Evolutionary conservation across 2,113 vertebrate genomes (phyloP).

Genomic region (Nycticebus coucang): DNA sequence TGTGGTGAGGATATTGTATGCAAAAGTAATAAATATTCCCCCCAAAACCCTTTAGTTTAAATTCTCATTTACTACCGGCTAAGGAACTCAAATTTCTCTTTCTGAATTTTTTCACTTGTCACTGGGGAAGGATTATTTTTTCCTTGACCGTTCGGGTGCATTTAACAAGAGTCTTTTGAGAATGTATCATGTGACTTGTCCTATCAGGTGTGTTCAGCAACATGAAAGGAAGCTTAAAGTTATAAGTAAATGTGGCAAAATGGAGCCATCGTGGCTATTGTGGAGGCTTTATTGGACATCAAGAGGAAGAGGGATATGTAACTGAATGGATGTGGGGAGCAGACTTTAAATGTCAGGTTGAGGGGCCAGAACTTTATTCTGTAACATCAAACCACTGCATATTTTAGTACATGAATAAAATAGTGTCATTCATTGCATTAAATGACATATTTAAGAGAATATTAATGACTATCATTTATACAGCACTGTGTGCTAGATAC

Average conservation of each 20-base stretch:
- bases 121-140: neutral
- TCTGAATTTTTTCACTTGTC: neutral
- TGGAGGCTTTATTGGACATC: neutral
- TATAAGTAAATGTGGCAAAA: neutral
- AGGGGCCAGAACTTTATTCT: constrained; percentile 60
- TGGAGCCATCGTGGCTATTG: neutral
- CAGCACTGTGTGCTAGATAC: neutral
- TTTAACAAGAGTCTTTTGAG: neutral
- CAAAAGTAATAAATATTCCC: neutral
- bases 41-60: neutral
- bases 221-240: neutral
- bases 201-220: neutral
- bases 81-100: neutral
- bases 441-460: constrained; percentile 55
- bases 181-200: neutral
- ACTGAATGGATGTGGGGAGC: constrained; percentile 12
- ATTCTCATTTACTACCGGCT: constrained; percentile 14
- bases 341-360: constrained; percentile 54
- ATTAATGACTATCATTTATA: constrained; percentile 44
- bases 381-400: constrained; percentile 54
- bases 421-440: constrained; percentile 41
- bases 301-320: neutral
- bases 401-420: constrained; percentile 64
- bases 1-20: neutral
- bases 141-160: neutral